Base-by-base conservation (phyloP, 2,888 invertebrate species). In the Timema podura region DNA sequence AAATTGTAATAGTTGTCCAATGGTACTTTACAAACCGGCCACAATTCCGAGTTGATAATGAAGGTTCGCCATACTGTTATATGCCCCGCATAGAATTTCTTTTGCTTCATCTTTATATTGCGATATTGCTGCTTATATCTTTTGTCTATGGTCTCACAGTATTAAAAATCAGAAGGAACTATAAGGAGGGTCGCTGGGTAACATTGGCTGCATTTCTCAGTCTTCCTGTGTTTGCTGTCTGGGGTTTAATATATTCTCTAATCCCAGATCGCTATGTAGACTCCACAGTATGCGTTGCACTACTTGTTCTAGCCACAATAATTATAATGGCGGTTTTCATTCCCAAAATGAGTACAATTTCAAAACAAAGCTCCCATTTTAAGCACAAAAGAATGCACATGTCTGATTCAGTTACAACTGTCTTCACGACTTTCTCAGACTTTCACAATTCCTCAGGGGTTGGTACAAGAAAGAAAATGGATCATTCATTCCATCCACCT, bases 291-390 rank as follows among this genome's bases (percentile, higher is more conserved):
- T 78, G 78, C 65, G 75, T 77, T 7, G 76, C 78, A 46, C 76
- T 80, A 49, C 73, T 79, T 10, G 68, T 76, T 5, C 74, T 78
- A 1, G 79, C 79, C 10, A 76, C 77, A 8, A 73, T 79, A 10
- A 75, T 80, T 45, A 73, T 79, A 5, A 75, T 77, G 65, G 76
- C 77, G n/a, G 74, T 80, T 47, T 80, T 79, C 70, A 76, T 78
- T 64, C 80, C 80, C 7, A 79, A 80, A 73, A 76, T 80, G 74
- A 76, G 75, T 67, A 77, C 79, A 15, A 78, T 80, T 68, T 76
- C 77, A 65, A 76, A 76, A 65, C 79, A 79, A 71, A 76, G 74
- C 69, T 75, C 73, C 69, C 73, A 76, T 68, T 72, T 74, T 45
- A 77, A 76, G 66, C 73, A 75, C 70, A 78, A 77, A 71, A 75